Base-by-base conservation (phyloP, 2,113 vertebrate genomes). In the Laticauda laticaudata region DNA sequence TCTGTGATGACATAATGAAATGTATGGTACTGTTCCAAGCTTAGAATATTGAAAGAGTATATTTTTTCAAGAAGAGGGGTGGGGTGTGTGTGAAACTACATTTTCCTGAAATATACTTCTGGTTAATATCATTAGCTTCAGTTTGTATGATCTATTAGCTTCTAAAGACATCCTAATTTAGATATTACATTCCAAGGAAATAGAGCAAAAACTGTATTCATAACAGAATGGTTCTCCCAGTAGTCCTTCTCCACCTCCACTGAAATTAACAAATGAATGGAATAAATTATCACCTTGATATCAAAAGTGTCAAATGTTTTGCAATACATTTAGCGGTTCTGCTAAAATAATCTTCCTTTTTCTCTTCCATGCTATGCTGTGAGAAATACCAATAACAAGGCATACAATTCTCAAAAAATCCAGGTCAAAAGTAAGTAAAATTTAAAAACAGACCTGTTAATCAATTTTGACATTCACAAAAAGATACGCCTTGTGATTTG, bases 271-370 rank as follows among this genome's bases (percentile, higher is more conserved):
- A 23, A 88, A 88, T 21, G 90, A 90, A 88, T 5, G 81, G 93
- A 92, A 87, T 11, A 56, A 94, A 94, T 95, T 92, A 92, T 91
- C 94, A 90, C 92, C 94, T 91, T 0, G 3, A 57, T 94, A 94
- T 92, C 91, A 10, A 34, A 88, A 94, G 90, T 6, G 43, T 92
- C 0, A 0, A 87, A 69, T 54, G 91, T 81, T 94, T 56, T 86
- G 93, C 54, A 75, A 56, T 39, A 56, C 88, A 39, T 59, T 89
- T 54, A 86, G 57, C 39, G 43, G n/a, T 34, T 88, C 88, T 61
- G 61, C 91, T 86, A 48, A 95, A 93, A 0, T 1, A 0, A 87
- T 5, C 20, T 61, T 51, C 14, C 45, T 53, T 64, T 15, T 7
- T 0, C 1, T 81, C 75, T 43, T 81, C 34, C 34, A 3, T 81